Conservation (phyloP, 2,888 invertebrate species). For the Conus canariensis region DNA sequence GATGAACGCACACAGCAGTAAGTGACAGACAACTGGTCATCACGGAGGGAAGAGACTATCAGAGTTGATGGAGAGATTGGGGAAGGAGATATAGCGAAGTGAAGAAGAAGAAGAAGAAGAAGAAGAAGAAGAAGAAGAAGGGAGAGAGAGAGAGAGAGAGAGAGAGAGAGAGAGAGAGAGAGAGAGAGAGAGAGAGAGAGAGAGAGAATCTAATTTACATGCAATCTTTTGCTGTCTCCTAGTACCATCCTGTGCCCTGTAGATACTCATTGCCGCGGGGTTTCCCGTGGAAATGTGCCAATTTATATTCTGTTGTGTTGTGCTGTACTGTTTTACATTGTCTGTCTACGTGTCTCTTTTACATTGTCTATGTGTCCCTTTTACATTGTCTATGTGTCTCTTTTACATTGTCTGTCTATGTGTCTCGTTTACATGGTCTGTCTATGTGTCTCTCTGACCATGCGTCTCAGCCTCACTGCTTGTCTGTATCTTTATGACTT, state of each 20-base stretch:
- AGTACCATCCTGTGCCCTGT: not conserved
- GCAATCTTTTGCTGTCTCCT: not conserved
- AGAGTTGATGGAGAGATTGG: no score
- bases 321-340: not conserved
- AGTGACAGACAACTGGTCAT: no score
- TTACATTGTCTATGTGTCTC: not conserved
- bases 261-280: not conserved
- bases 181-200: slow-evolving; percentile 25
- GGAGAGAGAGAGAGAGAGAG: not conserved
- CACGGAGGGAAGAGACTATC: no score
- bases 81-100: not conserved
- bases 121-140: not conserved
- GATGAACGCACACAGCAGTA: no score
- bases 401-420: not conserved
- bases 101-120: not conserved
- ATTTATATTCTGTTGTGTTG: not conserved
- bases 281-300: not conserved
- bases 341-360: not conserved
- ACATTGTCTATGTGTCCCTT: no score
- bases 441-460: not conserved
- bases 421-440: not conserved
- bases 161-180: not conserved
- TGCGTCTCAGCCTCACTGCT: not conserved
- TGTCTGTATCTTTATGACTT: not conserved
- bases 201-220: slow-evolving; percentile 5